Evolutionary conservation across 2,888 invertebrate species (phyloP), one percentile per base, ranked within the genome.

Genomic region (Neoaliturus tenellus): DNA sequence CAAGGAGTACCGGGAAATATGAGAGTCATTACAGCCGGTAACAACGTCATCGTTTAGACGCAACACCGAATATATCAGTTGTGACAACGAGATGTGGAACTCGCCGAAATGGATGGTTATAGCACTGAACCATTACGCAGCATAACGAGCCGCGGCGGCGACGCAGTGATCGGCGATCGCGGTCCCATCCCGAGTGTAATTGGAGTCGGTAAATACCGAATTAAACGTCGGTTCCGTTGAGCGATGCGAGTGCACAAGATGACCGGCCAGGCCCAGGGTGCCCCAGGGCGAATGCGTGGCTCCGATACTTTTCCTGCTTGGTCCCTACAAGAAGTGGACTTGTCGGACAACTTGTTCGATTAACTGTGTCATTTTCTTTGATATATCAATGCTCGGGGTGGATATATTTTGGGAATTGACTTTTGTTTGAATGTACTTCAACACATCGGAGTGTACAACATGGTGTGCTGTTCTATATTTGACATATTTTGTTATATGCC

Each of bases 11-110:
- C 25, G 2, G 62, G 62, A 62, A 62, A 62, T 62, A 62, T 62
- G 62, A 62, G 28, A 28, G 62, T 62, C 62, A 62, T 62, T 62
- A 62, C 62, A 14, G 4, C 1, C 14, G 31, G 31, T 62, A 28
- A 62, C 62, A 62, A 28, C 62, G 17, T 28, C 62, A 62, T 62
- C 62, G 62, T 62, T 62, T 62, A 62, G 62, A 28, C 25, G 62
- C 62, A 62, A 31, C 62, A 25, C 62, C 25, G 62, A 62, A 62
- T 62, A 62, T 62, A 62, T 62, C 62, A 62, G 55, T 17, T 25
- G 55, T 23, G 51, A 51, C 51, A 62, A 23, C 17, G 5, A 5
- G 31, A 0, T 6, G 28, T 25, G 28, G 62, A 62, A 62, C 44
- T 44, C 44, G 44, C 17, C 12, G 44, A 17, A 44, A 44, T 44